These are phyloP conservation scores for Solenopsis invicta DNA, from an alignment of 1,140 invertebrate species.

Conservation along the genomic window DNA sequence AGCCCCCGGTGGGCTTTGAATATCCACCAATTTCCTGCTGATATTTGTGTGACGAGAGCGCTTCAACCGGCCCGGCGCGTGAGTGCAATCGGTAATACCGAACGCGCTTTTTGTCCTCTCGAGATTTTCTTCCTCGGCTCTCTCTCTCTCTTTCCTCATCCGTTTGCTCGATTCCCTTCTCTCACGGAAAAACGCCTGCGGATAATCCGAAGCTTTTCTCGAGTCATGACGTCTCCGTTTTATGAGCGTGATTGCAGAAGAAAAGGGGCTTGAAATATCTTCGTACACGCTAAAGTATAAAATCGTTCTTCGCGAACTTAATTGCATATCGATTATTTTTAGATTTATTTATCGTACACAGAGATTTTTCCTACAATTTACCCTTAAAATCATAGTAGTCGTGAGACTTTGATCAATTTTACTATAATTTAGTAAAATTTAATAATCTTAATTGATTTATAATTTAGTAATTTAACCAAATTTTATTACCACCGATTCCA, in stretches of 20 bases:
- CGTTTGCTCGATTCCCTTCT: neutral
- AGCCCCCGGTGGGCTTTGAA: slow-evolving; percentile 82
- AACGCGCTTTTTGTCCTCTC: slow-evolving; percentile 52
- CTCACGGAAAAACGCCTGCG: slow-evolving; percentile 19
- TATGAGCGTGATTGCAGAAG: neutral
- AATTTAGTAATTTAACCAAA: too few relatives aligned
- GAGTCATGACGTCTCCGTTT: neutral
- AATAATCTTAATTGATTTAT: too few relatives aligned
- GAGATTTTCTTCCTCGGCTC: neutral
- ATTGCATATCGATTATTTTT: slow-evolving; percentile 1
- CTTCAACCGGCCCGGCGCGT: slow-evolving; percentile 80
- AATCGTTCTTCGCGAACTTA: neutral
- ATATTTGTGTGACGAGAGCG: slow-evolving; percentile 81
- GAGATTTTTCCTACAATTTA: too few relatives aligned
- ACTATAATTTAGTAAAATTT: too few relatives aligned
- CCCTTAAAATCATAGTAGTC: too few relatives aligned
- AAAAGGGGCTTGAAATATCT: neutral
- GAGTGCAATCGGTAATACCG: slow-evolving; percentile 83
- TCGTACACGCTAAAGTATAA: neutral
- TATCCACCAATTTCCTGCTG: slow-evolving; percentile 84
- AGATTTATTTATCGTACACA: neutral
- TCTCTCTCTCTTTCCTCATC: neutral
- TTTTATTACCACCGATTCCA: too few relatives aligned
- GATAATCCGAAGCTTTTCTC: slow-evolving; percentile 29
- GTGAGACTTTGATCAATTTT: too few relatives aligned